Evolutionary conservation across 2,888 invertebrate genomes (phyloP).

Genomic region (Mythimna lalbum): DNA sequence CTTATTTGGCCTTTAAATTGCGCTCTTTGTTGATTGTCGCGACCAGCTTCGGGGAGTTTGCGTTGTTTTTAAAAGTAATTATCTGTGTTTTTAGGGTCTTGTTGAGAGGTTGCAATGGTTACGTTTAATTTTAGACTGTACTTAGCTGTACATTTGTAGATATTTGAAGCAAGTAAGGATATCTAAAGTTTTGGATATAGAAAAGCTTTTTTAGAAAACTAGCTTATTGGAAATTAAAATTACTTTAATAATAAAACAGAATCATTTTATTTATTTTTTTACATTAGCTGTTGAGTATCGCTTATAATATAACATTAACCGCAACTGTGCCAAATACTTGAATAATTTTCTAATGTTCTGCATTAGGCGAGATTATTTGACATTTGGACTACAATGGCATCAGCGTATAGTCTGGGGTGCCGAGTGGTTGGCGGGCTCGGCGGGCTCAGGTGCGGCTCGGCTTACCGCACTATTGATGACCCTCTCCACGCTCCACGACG

Average conservation of each 20-base stretch:
- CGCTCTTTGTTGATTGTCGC: slow-evolving; percentile 70
- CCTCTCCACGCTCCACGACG: slow-evolving; percentile 40
- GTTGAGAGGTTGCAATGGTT: slow-evolving; percentile 35
- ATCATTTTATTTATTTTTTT: too few species aligned
- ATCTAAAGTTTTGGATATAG: not conserved
- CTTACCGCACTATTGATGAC: slow-evolving; percentile 77
- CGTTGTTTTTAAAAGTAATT: slow-evolving; percentile 75
- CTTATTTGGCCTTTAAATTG: slow-evolving; percentile 83
- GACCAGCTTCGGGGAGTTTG: slow-evolving; percentile 63
- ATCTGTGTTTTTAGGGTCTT: slow-evolving; percentile 61
- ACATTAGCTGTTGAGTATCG: not conserved
- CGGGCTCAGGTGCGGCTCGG: slow-evolving; percentile 79
- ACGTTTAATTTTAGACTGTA: slow-evolving; percentile 12
- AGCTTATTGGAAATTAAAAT: not conserved
- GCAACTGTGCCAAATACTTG: not conserved
- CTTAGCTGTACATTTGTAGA: not conserved
- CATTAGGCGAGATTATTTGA: slow-evolving; percentile 40
- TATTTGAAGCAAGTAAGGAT: not conserved
- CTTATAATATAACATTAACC: not conserved
- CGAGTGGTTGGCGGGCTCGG: slow-evolving; percentile 51
- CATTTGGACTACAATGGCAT: slow-evolving; percentile 19
- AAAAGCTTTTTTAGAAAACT: not conserved
- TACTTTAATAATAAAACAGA: not conserved
- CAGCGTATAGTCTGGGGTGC: slow-evolving; percentile 31
- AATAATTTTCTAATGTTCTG: slow-evolving; percentile 20